These are phyloP conservation scores for Thunnus albacares DNA, from an alignment of 2,797 vertebrate genomes.

Conservation along the genomic window DNA sequence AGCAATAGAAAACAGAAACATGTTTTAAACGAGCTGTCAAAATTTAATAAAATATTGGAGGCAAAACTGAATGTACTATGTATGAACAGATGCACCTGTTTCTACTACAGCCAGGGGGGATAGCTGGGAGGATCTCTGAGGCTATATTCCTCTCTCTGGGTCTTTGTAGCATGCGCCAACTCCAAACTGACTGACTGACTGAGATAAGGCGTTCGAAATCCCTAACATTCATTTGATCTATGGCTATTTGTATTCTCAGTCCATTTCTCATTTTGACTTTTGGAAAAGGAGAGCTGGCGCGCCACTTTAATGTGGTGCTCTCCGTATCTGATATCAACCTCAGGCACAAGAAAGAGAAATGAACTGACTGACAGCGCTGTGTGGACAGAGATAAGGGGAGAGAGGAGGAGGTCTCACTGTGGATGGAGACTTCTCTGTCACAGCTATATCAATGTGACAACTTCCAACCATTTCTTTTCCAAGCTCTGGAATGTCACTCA, in stretches of 20 bases:
- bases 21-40: slow-evolving; percentile 25
- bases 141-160: slow-evolving; percentile 59
- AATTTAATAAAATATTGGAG: slow-evolving; percentile 26
- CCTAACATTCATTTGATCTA: slow-evolving; percentile 74
- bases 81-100: slow-evolving; percentile 35
- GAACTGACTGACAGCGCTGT: slow-evolving; percentile 56
- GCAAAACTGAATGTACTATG: slow-evolving; percentile 18
- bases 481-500: background rate
- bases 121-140: slow-evolving; percentile 50
- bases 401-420: slow-evolving; percentile 32
- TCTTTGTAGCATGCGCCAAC: slow-evolving; percentile 67
- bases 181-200: slow-evolving; percentile 68
- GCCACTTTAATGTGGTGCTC: slow-evolving; percentile 72
- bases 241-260: slow-evolving; percentile 79
- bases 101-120: slow-evolving; percentile 45
- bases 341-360: slow-evolving; percentile 60
- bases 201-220: slow-evolving; percentile 78
- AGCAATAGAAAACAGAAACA: background rate
- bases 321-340: slow-evolving; percentile 78
- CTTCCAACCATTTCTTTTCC: slow-evolving; percentile 16
- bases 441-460: slow-evolving; percentile 40
- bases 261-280: slow-evolving; percentile 79
- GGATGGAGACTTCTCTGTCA: slow-evolving; percentile 54
- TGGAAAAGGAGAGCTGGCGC: slow-evolving; percentile 63
- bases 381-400: slow-evolving; percentile 47